Evolutionary conservation across 53 echinoderm and acorn worm species (phyloP).

Genomic region (Zoroaster sp.): DNA sequence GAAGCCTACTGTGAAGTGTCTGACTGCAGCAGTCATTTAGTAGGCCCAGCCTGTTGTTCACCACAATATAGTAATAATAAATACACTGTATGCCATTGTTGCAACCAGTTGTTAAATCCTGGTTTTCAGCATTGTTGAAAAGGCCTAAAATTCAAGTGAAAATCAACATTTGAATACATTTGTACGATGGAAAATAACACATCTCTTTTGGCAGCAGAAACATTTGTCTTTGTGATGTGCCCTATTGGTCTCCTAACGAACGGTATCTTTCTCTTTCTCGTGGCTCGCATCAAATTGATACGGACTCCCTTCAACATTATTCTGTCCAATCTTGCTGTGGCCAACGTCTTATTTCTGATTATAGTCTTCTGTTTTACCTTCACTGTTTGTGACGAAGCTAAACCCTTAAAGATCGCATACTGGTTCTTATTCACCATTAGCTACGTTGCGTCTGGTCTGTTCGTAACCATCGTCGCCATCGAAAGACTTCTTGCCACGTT

Average conservation of each 20-base stretch:
- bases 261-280: neutral
- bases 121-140: no score
- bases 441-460: conserved; percentile 28
- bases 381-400: neutral
- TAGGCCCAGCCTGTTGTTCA: no score
- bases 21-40: no score
- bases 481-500: conserved; percentile 23
- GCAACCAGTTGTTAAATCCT: no score
- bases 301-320: conserved; percentile 33
- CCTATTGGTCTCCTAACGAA: conserved; percentile 32
- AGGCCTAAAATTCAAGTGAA: no score
- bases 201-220: neutral
- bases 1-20: no score
- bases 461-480: conserved; percentile 2
- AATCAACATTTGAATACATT: no score
- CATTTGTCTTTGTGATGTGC: conserved; percentile 10
- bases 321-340: conserved; percentile 1
- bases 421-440: neutral
- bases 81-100: no score
- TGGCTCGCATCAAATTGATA: neutral
- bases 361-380: neutral
- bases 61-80: no score
- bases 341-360: neutral
- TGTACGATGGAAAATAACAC: no score
- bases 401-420: neutral